Evolutionary conservation across 2,888 invertebrate genomes (phyloP).

Genomic region (Unio delphinus): DNA sequence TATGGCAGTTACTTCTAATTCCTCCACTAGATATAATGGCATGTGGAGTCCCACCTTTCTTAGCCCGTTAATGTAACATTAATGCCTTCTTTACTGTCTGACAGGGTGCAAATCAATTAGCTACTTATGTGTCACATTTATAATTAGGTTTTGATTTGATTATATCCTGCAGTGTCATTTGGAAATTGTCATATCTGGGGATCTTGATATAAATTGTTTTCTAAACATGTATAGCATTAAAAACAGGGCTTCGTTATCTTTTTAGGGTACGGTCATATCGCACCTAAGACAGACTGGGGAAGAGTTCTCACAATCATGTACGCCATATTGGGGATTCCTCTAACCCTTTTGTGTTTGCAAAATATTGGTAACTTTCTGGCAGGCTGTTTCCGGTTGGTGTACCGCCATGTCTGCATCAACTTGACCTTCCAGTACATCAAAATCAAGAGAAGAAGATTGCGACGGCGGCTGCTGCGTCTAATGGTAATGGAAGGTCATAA

Average conservation of each 20-base stretch:
- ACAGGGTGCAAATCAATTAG: too few species aligned
- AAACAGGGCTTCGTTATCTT: constrained; percentile 1
- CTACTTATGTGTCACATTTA: too few species aligned
- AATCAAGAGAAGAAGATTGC: constrained; percentile 21
- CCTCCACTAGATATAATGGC: too few species aligned
- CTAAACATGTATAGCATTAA: too few species aligned
- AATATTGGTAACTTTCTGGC: constrained; percentile 96
- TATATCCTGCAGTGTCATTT: too few species aligned
- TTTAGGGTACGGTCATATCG: constrained; percentile 96
- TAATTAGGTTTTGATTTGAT: too few species aligned
- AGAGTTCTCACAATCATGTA: constrained; percentile 91
- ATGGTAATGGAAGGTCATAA: constrained; percentile 17
- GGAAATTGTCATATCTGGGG: too few species aligned
- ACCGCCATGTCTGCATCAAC: constrained; percentile 30
- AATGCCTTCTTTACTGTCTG: too few species aligned
- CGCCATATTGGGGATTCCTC: constrained; percentile 94
- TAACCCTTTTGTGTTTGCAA: constrained; percentile 92
- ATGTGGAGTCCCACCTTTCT: too few species aligned
- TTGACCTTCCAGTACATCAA: constrained; percentile 33
- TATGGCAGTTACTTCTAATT: too few species aligned
- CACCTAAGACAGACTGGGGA: constrained; percentile 89
- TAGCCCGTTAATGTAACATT: too few species aligned
- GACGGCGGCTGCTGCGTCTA: constrained; percentile 11
- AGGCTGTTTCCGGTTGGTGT: constrained; percentile 88
- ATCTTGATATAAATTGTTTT: too few species aligned